Evolutionary conservation across 2,888 invertebrate species (phyloP), one percentile per base, ranked within the genome.

Genomic region (Ganaspis brasiliensis): DNA sequence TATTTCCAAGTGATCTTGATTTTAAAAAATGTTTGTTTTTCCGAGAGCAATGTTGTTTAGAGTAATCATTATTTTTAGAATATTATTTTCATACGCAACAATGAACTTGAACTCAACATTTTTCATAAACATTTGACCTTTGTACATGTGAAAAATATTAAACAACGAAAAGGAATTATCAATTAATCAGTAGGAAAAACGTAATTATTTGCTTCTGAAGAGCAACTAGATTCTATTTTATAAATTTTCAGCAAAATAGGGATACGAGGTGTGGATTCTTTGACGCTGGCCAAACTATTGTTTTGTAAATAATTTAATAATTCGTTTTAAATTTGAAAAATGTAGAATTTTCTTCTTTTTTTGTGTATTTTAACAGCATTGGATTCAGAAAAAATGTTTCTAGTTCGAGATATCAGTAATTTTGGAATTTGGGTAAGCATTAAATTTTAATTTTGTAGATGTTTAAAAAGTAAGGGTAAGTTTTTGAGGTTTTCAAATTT

Each of bases 391-490:
- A 80, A 83, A 85, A 78, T 81, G 74, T 86, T 83, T 75, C 74
- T 81, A 83, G 78, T 84, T 84, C 83, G 78, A 81, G 81, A 79
- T 85, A 82, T 80, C 45, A 24, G n/a, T 67, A 79, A 83, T 83
- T 84, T 84, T 85, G 80, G 76, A 82, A 84, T 73, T 85, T 82
- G 83, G 88, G 87, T 88, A 88, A 88, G 89, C 87, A 86, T 85
- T 79, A 75, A 24, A 56, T 24, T 21, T 45, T 67, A 49, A 67
- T 40, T n/a, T 67, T 40, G 26, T 67, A 67, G 24, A 67, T 26
- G 12, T 67, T n/a, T 45, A 67, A 31, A 31, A 40, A 24, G 8
- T n/a, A 19, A 21, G 45, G 67, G 67, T 67, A 67, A 67, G 67
- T 67, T 45, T 16, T 45, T 16, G 9, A 45, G 4, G 1, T 49